phyloP scores from a whole-genome alignment of 2,888 invertebrate species.

The Orchestes rusci region DNA sequence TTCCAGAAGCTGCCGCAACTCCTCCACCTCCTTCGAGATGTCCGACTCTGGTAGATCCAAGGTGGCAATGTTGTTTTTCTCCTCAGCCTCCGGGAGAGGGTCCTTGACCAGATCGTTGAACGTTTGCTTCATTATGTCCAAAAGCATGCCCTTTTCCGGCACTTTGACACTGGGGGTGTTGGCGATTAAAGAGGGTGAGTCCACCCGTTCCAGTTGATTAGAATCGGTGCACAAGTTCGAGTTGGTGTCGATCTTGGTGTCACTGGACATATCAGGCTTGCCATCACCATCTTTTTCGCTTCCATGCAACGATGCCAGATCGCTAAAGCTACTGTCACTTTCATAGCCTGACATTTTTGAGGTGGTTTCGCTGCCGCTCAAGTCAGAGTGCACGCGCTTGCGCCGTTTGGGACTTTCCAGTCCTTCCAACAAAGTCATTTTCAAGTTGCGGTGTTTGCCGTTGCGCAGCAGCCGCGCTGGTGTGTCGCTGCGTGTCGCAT shows the following conservation, averaged over 20 bases:
- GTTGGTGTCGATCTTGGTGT: conserved; percentile 34
- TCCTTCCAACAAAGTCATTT: conserved; percentile 51
- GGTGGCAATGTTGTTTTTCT: no score
- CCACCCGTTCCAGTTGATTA: conserved; percentile 9
- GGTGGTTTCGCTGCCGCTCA: conserved; percentile 54
- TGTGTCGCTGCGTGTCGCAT: conserved; percentile 54
- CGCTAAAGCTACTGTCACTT: conserved; percentile 57
- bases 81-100: no score
- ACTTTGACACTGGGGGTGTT: conserved; percentile 42
- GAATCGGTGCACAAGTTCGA: conserved; percentile 36
- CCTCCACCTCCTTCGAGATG: background rate
- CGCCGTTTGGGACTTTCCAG: conserved; percentile 49
- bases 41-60: no score
- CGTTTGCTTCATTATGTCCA: conserved; percentile 55
- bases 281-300: conserved; percentile 30
- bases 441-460: conserved; percentile 58
- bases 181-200: no score
- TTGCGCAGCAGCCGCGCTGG: conserved; percentile 55
- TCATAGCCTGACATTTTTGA: conserved; percentile 56
- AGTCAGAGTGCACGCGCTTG: conserved; percentile 51
- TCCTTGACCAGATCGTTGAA: conserved; percentile 39
- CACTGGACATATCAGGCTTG: conserved; percentile 3
- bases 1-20: conserved; percentile 8
- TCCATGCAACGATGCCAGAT: conserved; percentile 42
- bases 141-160: conserved; percentile 49